Evolutionary conservation across 2,797 vertebrate species (phyloP).

Genomic region (Tachyglossus aculeatus): DNA sequence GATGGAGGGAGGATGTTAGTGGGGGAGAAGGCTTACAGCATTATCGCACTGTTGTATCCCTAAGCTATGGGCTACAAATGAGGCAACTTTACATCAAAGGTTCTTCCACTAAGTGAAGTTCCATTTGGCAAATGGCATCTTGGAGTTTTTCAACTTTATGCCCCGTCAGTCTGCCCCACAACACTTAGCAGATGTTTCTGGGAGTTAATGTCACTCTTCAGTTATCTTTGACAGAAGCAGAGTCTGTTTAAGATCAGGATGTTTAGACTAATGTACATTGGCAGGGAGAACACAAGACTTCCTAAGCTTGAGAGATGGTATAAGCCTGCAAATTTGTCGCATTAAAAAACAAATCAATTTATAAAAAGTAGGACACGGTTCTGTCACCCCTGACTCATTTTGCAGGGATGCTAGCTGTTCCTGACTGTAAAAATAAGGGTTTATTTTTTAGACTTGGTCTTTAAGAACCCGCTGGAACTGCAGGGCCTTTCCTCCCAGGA

Average conservation of each 20-base stretch:
- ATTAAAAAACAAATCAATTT: constrained; percentile 72
- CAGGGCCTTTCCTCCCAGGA: neutral
- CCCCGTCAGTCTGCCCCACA: constrained; percentile 10
- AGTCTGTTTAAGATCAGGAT: constrained; percentile 68
- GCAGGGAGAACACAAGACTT: constrained; percentile 60
- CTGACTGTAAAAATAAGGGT: constrained; percentile 35
- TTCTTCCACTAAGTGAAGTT: neutral
- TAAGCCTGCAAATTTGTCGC: constrained; percentile 59
- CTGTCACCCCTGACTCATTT: constrained; percentile 46
- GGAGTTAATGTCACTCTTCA: constrained; percentile 63
- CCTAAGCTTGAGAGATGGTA: constrained; percentile 55
- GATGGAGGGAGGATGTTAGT: no score
- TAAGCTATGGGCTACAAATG: neutral
- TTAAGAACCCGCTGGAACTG: accelerated
- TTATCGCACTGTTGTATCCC: no score
- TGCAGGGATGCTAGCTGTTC: constrained; percentile 38
- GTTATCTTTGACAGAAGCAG: constrained; percentile 69
- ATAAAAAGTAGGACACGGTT: constrained; percentile 65
- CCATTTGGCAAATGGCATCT: neutral
- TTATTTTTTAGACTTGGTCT: constrained; percentile 29
- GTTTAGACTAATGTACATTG: constrained; percentile 70
- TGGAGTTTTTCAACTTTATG: constrained; percentile 21
- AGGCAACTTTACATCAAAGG: neutral
- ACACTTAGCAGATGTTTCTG: constrained; percentile 61
- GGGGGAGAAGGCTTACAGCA: no score